Evolutionary conservation across 2,888 invertebrate genomes (phyloP).

Genomic region (Drosophila flavopinicola): DNA sequence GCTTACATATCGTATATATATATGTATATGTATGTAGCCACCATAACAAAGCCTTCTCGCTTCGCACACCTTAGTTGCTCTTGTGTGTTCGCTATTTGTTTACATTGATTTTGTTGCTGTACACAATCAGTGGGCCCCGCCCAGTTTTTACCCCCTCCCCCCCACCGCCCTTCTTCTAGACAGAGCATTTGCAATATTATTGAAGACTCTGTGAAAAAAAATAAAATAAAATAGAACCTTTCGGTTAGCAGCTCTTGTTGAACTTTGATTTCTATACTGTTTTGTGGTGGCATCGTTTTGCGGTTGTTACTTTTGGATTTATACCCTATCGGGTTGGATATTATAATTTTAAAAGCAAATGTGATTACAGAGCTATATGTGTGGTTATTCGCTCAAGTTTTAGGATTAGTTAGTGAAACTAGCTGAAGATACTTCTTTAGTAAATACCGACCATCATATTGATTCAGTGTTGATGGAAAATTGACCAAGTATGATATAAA

Average conservation of each 20-base stretch:
- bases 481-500: too few relatives aligned
- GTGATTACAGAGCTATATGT: too few relatives aligned
- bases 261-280: constrained; percentile 54
- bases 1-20: constrained; percentile 39
- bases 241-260: constrained; percentile 37
- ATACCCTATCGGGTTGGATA: background rate
- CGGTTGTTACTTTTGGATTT: constrained; percentile 3
- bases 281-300: constrained; percentile 32
- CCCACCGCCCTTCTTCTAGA: too few relatives aligned
- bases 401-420: too few relatives aligned
- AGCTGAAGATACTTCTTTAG: too few relatives aligned
- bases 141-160: constrained; percentile 9
- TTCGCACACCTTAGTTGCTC: constrained; percentile 2
- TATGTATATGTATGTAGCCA: background rate
- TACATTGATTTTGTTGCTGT: constrained; percentile 64
- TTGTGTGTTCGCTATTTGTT: constrained; percentile 57
- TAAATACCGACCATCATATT: too few relatives aligned
- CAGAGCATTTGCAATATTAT: constrained; percentile 60
- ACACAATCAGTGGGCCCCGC: constrained; percentile 48
- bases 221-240: constrained; percentile 29
- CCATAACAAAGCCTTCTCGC: constrained; percentile 7
- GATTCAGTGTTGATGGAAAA: too few relatives aligned
- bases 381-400: too few relatives aligned
- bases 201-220: constrained; percentile 15
- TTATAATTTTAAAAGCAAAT: background rate